Evolutionary conservation across 2,888 invertebrate species (phyloP).

Genomic region (Alloplasta piceator): DNA sequence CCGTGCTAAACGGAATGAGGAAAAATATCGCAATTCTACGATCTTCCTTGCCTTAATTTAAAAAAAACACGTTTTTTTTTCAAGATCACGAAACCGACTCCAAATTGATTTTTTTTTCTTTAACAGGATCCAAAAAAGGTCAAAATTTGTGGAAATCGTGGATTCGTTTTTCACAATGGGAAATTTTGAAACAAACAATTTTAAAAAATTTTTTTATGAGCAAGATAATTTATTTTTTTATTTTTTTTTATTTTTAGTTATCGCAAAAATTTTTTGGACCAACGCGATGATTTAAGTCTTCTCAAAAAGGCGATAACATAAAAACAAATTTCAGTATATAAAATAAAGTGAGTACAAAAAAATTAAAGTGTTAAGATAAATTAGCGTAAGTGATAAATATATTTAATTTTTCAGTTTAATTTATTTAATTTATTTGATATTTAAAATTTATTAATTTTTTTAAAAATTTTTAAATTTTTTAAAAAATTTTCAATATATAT

Average conservation of each 20-base stretch:
- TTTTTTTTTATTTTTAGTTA: background rate
- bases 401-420: background rate
- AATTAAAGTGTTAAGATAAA: no score
- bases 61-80: constrained; percentile 49
- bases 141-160: no score
- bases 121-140: background rate
- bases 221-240: background rate
- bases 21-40: constrained; percentile 66
- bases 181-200: no score
- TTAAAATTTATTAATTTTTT: no score
- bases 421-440: no score
- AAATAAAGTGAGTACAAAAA: no score
- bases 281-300: no score
- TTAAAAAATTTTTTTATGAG: background rate
- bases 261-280: background rate
- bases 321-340: no score
- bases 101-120: background rate
- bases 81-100: constrained; percentile 58
- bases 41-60: background rate
- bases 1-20: constrained; percentile 66
- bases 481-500: background rate
- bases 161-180: no score
- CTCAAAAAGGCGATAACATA: no score
- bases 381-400: background rate
- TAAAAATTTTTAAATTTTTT: background rate